Conservation (phyloP, 2,888 invertebrate genomes). For the Sinohyriopsis cumingii region DNA sequence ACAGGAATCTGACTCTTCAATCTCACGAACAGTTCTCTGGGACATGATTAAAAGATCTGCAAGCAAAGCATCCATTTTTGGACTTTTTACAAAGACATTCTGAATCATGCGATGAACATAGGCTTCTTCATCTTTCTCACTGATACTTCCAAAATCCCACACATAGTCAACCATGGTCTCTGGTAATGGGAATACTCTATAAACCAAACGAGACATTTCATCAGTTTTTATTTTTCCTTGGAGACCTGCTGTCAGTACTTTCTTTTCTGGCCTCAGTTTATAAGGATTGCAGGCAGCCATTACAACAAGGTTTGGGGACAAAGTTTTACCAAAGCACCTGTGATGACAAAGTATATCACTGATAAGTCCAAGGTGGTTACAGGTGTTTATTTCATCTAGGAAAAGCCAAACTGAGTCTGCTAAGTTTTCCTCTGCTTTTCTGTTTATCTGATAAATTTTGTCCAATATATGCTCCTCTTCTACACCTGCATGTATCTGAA, state of each 20-base stretch:
- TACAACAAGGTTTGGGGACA: slow-evolving; percentile 44
- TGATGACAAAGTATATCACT: slow-evolving; percentile 45
- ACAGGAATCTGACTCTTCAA: slow-evolving; percentile 13
- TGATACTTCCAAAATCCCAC: slow-evolving; percentile 53
- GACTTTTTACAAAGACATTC: slow-evolving; percentile 11
- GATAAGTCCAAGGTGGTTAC: slow-evolving; percentile 43
- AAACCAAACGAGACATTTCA: slow-evolving; percentile 45
- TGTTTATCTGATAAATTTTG: slow-evolving; percentile 19
- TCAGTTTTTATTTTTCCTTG: slow-evolving; percentile 45
- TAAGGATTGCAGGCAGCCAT: slow-evolving; percentile 58
- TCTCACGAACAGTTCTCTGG: slow-evolving; percentile 21
- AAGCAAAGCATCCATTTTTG: slow-evolving; percentile 4
- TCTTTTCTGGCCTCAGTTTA: slow-evolving; percentile 28
- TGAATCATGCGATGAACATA: slow-evolving; percentile 35
- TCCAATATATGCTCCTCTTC: slow-evolving; percentile 25
- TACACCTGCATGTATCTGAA: slow-evolving; percentile 52
- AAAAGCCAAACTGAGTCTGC: slow-evolving; percentile 41
- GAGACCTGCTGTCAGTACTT: slow-evolving; percentile 43
- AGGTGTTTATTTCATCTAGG: slow-evolving; percentile 57
- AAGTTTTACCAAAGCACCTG: slow-evolving; percentile 22
- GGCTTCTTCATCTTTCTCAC: slow-evolving; percentile 38
- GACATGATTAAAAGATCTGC: slow-evolving; percentile 23
- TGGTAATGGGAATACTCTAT: slow-evolving; percentile 53
- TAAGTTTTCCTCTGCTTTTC: slow-evolving; percentile 12
- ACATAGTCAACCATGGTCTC: slow-evolving; percentile 52